Base-by-base conservation (phyloP, 2,888 invertebrate species). In the Lasioglossum zephyrum region DNA sequence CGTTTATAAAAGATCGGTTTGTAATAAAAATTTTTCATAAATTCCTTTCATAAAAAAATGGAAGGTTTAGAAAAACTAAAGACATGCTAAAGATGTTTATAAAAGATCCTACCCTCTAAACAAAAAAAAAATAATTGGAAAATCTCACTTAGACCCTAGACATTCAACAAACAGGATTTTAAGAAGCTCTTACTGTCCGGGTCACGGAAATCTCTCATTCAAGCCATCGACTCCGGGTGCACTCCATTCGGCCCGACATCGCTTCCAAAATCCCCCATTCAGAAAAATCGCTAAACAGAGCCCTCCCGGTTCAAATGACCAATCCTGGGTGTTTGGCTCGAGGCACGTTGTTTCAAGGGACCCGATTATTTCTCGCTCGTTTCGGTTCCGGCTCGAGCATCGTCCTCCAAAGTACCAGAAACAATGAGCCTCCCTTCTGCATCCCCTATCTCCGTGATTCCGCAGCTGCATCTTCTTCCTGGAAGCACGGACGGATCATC, bases 311-410 rank as follows among this genome's bases (percentile, higher is more conserved):
- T 39, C n/a, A n/a, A 49, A 77, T 77, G 47, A 66, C 36, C 66
- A 69, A 66, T 63, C 47, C 16, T n/a, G 18, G 11, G 39, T 39
- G 8, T 57, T 44, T 39, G 8, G 39, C 44, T 31, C 44, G 31
- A 31, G 47, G 49, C 49, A 8, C 47, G 22, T 49, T 69, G 66
- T 47, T 69, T 49, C 47, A 36, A 49, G 63, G 8, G 36, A 49
- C 39, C 47, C 49, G 77, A 39, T 66, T 63, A 47, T 31, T 47
- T n/a, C 66, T 69, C 44, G 36, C 47, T 36, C 66, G n/a, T 69
- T 77, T 39, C 47, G 49, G 6, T 57, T 16, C n/a, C 18, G 69
- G 49, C 57, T 31, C 53, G 53, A n/a, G n/a, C 2, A 9, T 53
- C 53, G 9, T 53, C n/a, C 53, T 53, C n/a, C 63, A 2, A 63